Evolutionary conservation across 2,888 invertebrate species (phyloP).

Genomic region (Thecocarcelia acutangulata): DNA sequence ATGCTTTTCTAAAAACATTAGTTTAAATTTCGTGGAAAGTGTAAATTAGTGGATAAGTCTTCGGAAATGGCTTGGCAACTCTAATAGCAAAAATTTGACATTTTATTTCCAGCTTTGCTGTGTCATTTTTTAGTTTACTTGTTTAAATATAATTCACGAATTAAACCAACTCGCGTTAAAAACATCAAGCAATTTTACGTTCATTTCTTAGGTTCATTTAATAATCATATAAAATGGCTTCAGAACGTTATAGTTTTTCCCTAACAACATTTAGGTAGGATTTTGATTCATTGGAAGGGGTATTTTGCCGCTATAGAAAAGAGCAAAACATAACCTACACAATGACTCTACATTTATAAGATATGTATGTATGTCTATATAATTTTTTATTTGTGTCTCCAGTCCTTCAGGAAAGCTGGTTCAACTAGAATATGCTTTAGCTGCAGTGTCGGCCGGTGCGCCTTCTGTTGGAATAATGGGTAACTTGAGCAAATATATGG

Average conservation of each 20-base stretch:
- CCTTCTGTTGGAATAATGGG: conserved; percentile 99
- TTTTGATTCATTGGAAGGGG: conserved; percentile 14
- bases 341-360: conserved; percentile 73
- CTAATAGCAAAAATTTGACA: conserved; percentile 3
- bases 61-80: neutral
- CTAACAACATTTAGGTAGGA: conserved; percentile 87
- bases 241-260: conserved; percentile 98
- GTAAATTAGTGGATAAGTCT: neutral
- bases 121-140: conserved; percentile 75
- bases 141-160: conserved; percentile 26
- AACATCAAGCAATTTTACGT: conserved; percentile 21
- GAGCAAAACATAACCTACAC: conserved; percentile 70
- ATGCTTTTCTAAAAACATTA: too few relatives aligned
- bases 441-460: conserved; percentile 98
- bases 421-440: conserved; percentile 99
- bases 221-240: conserved; percentile 85
- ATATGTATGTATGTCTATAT: neutral
- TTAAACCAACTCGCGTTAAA: conserved; percentile 19
- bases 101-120: conserved; percentile 73
- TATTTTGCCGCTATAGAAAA: conserved; percentile 35
- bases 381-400: conserved; percentile 76
- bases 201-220: too few relatives aligned
- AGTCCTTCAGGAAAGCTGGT: conserved; percentile 99
- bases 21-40: too few relatives aligned
- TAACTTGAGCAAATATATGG: conserved; percentile 77